Conservation (phyloP, 2,888 invertebrate species). For the Euclidia mi region DNA sequence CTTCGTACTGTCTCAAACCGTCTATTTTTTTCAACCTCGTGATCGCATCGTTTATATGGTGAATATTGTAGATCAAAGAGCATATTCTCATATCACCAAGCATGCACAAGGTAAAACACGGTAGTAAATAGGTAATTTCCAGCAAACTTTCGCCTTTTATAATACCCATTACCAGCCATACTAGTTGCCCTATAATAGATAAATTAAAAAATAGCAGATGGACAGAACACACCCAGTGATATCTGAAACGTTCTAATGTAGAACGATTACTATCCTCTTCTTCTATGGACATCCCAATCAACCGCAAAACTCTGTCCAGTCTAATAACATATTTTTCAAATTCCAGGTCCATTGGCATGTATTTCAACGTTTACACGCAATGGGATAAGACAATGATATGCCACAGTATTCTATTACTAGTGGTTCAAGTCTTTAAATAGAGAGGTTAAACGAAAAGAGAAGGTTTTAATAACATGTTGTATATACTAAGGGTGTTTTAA, state of each 20-base stretch:
- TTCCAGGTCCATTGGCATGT: slow-evolving; percentile 35
- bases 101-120: slow-evolving; percentile 59
- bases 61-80: slow-evolving; percentile 54
- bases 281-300: slow-evolving; percentile 55
- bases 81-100: slow-evolving; percentile 61
- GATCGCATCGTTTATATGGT: slow-evolving; percentile 56
- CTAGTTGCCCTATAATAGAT: slow-evolving; percentile 44
- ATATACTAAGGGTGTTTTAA: too few relatives aligned
- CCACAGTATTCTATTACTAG: too few relatives aligned
- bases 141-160: slow-evolving; percentile 44
- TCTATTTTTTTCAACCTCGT: slow-evolving; percentile 47
- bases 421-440: too few relatives aligned
- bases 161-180: slow-evolving; percentile 51
- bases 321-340: slow-evolving; percentile 55
- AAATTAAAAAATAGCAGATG: slow-evolving; percentile 44
- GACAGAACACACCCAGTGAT: slow-evolving; percentile 52
- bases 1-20: too few relatives aligned
- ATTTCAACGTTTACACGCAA: neutral
- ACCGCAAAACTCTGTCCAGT: slow-evolving; percentile 46
- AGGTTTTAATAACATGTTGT: too few relatives aligned
- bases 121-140: slow-evolving; percentile 61
- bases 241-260: slow-evolving; percentile 41
- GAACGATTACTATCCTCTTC: slow-evolving; percentile 47
- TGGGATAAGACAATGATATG: too few relatives aligned
- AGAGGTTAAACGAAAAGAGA: too few relatives aligned